phyloP scores from a whole-genome alignment of 2,797 vertebrate genomes.

The Hemibagrus guttatus region DNA sequence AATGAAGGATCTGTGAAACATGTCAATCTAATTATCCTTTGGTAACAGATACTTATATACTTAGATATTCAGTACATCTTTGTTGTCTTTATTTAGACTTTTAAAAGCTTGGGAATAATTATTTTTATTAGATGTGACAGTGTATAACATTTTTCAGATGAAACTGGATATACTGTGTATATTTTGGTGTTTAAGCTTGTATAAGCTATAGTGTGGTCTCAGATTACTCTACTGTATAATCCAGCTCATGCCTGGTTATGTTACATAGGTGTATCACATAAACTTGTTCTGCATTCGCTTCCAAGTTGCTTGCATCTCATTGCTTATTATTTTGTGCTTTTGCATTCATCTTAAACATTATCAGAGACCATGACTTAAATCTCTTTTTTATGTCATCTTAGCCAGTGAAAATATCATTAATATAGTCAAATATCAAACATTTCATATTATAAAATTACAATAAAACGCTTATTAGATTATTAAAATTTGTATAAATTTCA shows the following conservation, averaged over 20 bases:
- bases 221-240: neutral
- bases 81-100: neutral
- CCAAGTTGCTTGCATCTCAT: conserved; percentile 11
- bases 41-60: neutral
- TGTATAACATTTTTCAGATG: conserved; percentile 5
- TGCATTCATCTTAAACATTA: neutral
- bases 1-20: neutral
- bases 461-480: neutral
- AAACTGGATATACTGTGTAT: neutral
- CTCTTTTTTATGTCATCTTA: neutral
- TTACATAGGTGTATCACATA: conserved; percentile 29
- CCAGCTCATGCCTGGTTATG: neutral
- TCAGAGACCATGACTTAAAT: neutral
- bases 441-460: neutral
- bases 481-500: neutral
- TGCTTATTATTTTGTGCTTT: conserved; percentile 9
- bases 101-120: neutral
- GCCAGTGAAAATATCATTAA: neutral
- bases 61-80: neutral
- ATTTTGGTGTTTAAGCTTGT: neutral
- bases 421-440: neutral
- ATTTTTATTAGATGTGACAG: neutral
- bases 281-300: neutral
- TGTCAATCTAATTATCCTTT: neutral
- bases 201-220: neutral